Evolutionary conservation across 2,113 vertebrate species (phyloP).

Genomic region (Pseudonaja textilis): DNA sequence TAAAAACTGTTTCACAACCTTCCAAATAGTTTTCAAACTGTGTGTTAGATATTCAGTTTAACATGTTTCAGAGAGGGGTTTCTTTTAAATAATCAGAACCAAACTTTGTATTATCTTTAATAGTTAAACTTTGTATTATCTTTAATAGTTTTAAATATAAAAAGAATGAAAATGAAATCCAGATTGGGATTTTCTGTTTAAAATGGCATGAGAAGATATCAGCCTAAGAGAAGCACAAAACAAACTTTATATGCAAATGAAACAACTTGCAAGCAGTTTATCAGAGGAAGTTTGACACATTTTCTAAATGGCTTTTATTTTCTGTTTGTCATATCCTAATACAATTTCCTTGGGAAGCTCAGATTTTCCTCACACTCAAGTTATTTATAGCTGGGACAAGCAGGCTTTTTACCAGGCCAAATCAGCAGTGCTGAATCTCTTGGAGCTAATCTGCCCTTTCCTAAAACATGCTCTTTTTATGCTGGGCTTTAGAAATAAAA

Average conservation of each 20-base stretch:
- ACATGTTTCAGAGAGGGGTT: conserved; percentile 49
- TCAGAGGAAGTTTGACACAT: conserved; percentile 23
- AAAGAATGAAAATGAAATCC: conserved; percentile 68
- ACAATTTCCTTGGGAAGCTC: neutral
- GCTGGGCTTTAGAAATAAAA: neutral
- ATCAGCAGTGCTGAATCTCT: neutral
- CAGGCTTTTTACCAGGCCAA: neutral
- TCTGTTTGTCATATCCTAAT: neutral
- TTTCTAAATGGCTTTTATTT: neutral
- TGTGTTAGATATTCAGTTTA: conserved; percentile 62
- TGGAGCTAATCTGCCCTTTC: neutral
- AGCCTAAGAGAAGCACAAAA: conserved; percentile 51
- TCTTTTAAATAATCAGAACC: conserved; percentile 49
- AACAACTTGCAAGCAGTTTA: conserved; percentile 35
- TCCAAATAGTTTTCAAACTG: conserved; percentile 54
- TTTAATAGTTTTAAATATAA: conserved; percentile 56
- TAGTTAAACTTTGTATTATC: conserved; percentile 61
- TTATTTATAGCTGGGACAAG: neutral
- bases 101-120: conserved; percentile 60
- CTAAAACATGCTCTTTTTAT: neutral
- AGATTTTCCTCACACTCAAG: neutral
- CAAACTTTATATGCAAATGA: conserved; percentile 63
- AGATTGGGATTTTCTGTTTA: conserved; percentile 57
- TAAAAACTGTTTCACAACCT: conserved; percentile 48
- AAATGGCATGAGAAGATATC: conserved; percentile 51